A percentile compares a stretch with the other conserved stretches of the same genome.
These are phyloP conservation scores for Mesaphorura yosii DNA, from an alignment of 1,140 invertebrate species.

Conservation along the genomic window DNA sequence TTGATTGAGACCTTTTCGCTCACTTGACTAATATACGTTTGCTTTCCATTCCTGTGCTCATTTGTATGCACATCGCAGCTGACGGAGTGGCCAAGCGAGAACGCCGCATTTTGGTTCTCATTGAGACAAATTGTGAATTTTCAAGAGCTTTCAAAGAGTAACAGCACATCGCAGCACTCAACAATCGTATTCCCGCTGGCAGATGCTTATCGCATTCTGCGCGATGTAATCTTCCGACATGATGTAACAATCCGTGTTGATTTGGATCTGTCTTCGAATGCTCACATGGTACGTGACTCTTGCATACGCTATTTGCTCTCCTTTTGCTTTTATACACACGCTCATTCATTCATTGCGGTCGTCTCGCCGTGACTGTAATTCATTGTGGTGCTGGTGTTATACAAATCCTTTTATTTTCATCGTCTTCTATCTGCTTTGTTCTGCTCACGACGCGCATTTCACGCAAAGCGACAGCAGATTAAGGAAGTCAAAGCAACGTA, in stretches of 20 bases:
- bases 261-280: slow-evolving; percentile 28
- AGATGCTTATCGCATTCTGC: slow-evolving; percentile 35
- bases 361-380: background rate
- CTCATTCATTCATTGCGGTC: too few species aligned
- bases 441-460: too few species aligned
- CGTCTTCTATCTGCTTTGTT: too few species aligned
- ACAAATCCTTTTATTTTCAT: too few species aligned
- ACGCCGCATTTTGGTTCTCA: slow-evolving; percentile 31
- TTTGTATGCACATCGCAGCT: slow-evolving; percentile 15
- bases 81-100: slow-evolving; percentile 25
- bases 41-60: too few species aligned
- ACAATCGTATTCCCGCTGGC: slow-evolving; percentile 30
- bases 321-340: too few species aligned
- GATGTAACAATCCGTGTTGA: slow-evolving; percentile 34
- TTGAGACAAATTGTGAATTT: slow-evolving; percentile 31
- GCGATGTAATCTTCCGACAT: slow-evolving; percentile 33
- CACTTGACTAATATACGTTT: background rate
- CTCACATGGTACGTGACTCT: slow-evolving; percentile 32
- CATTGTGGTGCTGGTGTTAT: too few species aligned
- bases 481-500: too few species aligned
- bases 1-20: background rate
- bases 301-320: too few species aligned
- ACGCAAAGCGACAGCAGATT: too few species aligned
- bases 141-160: slow-evolving; percentile 29
- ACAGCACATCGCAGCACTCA: slow-evolving; percentile 29